A percentile compares a stretch with the other conserved stretches of the same genome.
These are phyloP conservation scores for Rhingia campestris DNA, from an alignment of 2,888 invertebrate genomes.

Conservation along the genomic window DNA sequence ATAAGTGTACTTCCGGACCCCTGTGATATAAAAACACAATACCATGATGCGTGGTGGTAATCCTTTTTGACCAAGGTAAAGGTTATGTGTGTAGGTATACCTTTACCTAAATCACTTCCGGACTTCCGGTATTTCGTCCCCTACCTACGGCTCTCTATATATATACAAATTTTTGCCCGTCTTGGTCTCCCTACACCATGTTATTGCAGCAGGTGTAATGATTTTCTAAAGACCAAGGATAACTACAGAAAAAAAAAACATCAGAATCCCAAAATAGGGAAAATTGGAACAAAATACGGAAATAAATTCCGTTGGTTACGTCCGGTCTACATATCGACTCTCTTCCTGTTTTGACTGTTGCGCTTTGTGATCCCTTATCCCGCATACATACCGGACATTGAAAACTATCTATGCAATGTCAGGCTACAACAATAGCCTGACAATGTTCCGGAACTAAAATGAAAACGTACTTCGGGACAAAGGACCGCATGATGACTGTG, in stretches of 20 bases:
- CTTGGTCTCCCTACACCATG: conserved; percentile 5
- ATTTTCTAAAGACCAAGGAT: conserved; percentile 34
- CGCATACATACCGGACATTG: background rate
- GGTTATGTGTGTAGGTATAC: conserved; percentile 48
- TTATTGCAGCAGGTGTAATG: conserved; percentile 65
- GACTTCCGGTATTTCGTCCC: conserved; percentile 78
- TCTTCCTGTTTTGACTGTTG: conserved; percentile 65
- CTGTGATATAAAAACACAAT: conserved; percentile 38
- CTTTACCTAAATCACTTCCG: conserved; percentile 80
- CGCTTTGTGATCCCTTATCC: conserved; percentile 27
- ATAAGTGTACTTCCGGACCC: conserved; percentile 68
- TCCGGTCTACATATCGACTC: conserved; percentile 49
- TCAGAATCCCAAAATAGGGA: conserved; percentile 22
- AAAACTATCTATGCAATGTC: conserved; percentile 37
- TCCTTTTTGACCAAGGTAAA: conserved; percentile 76
- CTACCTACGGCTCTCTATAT: conserved; percentile 7
- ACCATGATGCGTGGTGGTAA: conserved; percentile 72
- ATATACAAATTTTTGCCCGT: background rate
- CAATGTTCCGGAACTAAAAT: conserved; percentile 54
- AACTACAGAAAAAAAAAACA: conserved; percentile 18
- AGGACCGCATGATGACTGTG: conserved; percentile 54
- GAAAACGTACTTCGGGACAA: conserved; percentile 36
- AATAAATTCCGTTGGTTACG: conserved; percentile 66
- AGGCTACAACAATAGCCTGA: conserved; percentile 46
- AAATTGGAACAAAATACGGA: conserved; percentile 55